phyloP scores from a whole-genome alignment of 1,140 invertebrate genomes.

The Eumeta japonica region DNA sequence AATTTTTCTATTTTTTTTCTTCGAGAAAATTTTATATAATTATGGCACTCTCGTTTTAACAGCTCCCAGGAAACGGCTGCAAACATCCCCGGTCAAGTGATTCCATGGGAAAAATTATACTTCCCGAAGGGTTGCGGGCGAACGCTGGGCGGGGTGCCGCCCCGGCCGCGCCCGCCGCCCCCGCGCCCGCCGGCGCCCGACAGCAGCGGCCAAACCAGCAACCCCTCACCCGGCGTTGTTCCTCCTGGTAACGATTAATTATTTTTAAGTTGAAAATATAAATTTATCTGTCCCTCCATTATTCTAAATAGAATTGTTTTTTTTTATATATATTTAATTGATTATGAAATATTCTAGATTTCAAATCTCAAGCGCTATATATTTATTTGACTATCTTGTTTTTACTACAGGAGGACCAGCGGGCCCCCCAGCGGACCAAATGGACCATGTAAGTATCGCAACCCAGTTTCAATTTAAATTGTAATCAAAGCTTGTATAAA shows the following conservation, averaged over 20 bases:
- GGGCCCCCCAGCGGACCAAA: slow-evolving; percentile 11
- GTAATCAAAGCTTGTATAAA: not conserved
- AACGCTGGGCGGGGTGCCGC: slow-evolving; percentile 41
- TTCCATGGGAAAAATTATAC: slow-evolving; percentile 40
- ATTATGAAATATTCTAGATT: not conserved
- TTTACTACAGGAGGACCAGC: slow-evolving; percentile 11
- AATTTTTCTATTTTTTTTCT: too few species aligned
- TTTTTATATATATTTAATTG: not conserved
- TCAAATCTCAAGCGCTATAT: too few species aligned
- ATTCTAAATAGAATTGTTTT: not conserved
- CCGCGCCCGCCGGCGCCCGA: slow-evolving; percentile 23
- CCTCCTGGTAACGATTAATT: slow-evolving; percentile 15
- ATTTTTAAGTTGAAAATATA: slow-evolving; percentile 3
- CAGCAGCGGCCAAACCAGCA: slow-evolving; percentile 31
- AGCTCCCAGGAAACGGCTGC: too few species aligned
- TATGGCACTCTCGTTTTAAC: not conserved
- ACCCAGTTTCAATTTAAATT: not conserved
- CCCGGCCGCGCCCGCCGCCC: slow-evolving; percentile 28
- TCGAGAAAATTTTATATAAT: too few species aligned
- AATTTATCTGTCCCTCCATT: not conserved
- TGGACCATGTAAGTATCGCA: slow-evolving; percentile 4
- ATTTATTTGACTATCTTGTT: too few species aligned
- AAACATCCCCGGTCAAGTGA: slow-evolving; percentile 28
- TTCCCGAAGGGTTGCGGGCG: slow-evolving; percentile 45
- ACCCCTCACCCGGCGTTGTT: slow-evolving; percentile 31